phyloP scores from a whole-genome alignment of 2,888 invertebrate genomes.

The Trichopoda pennipes region DNA sequence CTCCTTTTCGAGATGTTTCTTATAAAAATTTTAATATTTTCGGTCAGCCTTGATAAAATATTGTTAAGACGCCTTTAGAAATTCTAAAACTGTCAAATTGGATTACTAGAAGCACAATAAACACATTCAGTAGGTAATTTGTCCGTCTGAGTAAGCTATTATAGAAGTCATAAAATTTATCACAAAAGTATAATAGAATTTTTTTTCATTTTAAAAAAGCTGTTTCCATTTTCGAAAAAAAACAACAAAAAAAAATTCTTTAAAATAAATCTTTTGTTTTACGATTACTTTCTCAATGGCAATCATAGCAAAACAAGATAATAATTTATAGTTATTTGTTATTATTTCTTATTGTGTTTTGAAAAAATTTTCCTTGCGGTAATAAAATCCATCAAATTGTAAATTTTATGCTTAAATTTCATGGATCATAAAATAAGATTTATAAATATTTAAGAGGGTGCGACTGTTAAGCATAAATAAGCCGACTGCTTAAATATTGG shows the following conservation, averaged over 20 bases:
- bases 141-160: too few species aligned
- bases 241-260: constrained; percentile 16
- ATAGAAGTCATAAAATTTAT: too few species aligned
- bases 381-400: constrained; percentile 66
- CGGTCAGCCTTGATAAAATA: too few species aligned
- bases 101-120: too few species aligned
- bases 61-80: too few species aligned
- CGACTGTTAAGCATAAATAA: not conserved
- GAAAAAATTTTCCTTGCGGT: constrained; percentile 59
- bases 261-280: constrained; percentile 47
- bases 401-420: constrained; percentile 59
- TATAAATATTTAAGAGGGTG: not conserved
- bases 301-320: not conserved
- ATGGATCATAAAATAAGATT: constrained; percentile 55
- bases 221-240: constrained; percentile 1
- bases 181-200: too few species aligned
- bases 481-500: constrained; percentile 12
- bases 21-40: too few species aligned
- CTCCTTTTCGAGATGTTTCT: too few species aligned
- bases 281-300: constrained; percentile 12
- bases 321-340: constrained; percentile 30
- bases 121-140: too few species aligned
- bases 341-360: constrained; percentile 15
- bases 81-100: too few species aligned
- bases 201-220: not conserved